Evolutionary conservation across 2,113 vertebrate species (phyloP), one percentile per base, ranked within the genome.

Genomic region (Sigmodon hispidus): DNA sequence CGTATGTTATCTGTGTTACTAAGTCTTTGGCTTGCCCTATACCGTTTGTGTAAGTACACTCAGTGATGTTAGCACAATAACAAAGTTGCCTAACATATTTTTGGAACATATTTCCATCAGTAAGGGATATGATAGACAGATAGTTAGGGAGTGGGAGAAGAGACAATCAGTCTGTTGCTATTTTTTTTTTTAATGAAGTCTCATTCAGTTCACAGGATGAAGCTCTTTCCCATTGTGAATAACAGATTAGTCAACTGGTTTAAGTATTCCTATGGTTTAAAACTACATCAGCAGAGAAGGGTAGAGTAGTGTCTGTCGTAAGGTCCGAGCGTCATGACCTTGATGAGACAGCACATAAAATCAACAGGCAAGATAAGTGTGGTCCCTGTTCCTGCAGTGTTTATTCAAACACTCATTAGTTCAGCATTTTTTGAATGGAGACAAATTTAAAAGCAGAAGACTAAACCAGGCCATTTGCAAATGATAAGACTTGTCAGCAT

Each of bases 351-450:
- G 89, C 40, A 50, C 48, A 93, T 50, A 91, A 93, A 83, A 91
- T 70, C 76, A 76, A 90, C 11, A 91, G n/a, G 90, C 26, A 81
- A 95, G n/a, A 55, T 36, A 89, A 92, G 81, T 34, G 61, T 34
- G 3, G 69, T 16, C 19, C 59, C 80, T 80, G 73, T 43, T 73
- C 52, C 50, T 40, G 52, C 40, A 34, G 10, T 55, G 17, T 50
- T 91, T 57, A 81, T 31, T 67, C 87, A 84, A 84, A 96, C 88
- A 26, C n/a, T 86, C 36, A 92, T 73, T 87, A 79, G 87, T 77
- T 93, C 63, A 79, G 76, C 34, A 88, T 7, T 48, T 22, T 9
- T 29, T n/a, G 36, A 22, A 69, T 34, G 15, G 59, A 83, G 61
- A 86, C 29, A 90, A 70, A 87, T 65, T 63, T 87, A 87, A 70